A percentile compares a stretch with the other conserved stretches of the same genome.
Evolutionary conservation across 2,888 invertebrate species (phyloP).

Genomic region (Rutpela maculata): DNA sequence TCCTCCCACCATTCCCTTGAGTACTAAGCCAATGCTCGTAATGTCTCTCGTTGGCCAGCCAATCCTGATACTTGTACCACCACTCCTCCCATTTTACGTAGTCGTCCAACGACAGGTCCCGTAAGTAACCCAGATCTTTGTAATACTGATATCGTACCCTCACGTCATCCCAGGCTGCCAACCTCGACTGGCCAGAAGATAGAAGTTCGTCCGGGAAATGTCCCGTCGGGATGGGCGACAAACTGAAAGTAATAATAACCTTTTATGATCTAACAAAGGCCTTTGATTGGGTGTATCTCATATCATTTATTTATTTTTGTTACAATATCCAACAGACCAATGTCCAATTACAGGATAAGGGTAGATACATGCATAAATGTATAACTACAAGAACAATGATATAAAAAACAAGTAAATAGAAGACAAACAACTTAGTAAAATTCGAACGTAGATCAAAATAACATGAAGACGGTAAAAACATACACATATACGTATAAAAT

Average conservation of each 20-base stretch:
- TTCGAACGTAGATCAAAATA: too few relatives aligned
- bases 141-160: slow-evolving; percentile 92
- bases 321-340: too few relatives aligned
- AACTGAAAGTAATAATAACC: slow-evolving; percentile 64
- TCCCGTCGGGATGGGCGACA: slow-evolving; percentile 83
- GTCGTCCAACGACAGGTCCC: slow-evolving; percentile 86
- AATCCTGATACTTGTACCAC: slow-evolving; percentile 96
- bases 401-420: too few relatives aligned
- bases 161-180: slow-evolving; percentile 92
- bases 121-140: slow-evolving; percentile 89
- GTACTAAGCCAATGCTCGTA: slow-evolving; percentile 83
- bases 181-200: slow-evolving; percentile 81
- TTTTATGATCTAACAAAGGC: too few relatives aligned
- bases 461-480: too few relatives aligned
- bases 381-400: too few relatives aligned
- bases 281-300: too few relatives aligned
- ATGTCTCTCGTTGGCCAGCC: slow-evolving; percentile 88
- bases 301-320: too few relatives aligned
- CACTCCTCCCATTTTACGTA: slow-evolving; percentile 96
- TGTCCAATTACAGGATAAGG: too few relatives aligned
- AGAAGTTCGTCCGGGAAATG: slow-evolving; percentile 88
- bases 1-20: slow-evolving; percentile 66
- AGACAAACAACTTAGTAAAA: too few relatives aligned
- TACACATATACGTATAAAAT: too few relatives aligned
- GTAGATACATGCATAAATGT: too few relatives aligned